Evolutionary conservation across 2,888 invertebrate species (phyloP).

Genomic region (Tetrapedia diversipes): DNA sequence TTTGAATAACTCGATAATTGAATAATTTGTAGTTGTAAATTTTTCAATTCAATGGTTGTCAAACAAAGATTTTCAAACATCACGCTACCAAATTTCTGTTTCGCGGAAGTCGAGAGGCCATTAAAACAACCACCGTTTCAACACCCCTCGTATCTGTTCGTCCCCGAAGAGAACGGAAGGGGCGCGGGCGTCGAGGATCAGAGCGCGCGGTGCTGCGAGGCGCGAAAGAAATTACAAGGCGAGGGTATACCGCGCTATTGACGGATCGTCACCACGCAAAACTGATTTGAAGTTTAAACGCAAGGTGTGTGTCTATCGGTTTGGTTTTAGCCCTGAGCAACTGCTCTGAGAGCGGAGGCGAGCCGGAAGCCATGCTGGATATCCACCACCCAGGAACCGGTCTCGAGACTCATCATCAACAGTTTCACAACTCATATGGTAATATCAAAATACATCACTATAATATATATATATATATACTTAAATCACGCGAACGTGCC

Average conservation of each 20-base stretch:
- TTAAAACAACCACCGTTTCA: background rate
- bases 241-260: constrained; percentile 55
- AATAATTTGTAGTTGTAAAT: no score
- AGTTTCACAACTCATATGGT: constrained; percentile 83
- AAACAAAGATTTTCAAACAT: background rate
- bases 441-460: constrained; percentile 81
- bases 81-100: background rate
- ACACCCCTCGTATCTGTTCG: no score
- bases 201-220: constrained; percentile 40
- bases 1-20: background rate
- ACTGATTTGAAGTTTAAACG: constrained; percentile 79
- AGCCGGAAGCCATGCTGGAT: constrained; percentile 82
- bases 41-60: no score
- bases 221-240: constrained; percentile 64
- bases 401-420: constrained; percentile 82
- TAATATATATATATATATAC: constrained; percentile 66
- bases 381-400: constrained; percentile 81
- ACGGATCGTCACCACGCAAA: constrained; percentile 52
- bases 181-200: constrained; percentile 11
- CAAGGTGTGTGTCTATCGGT: constrained; percentile 83
- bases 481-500: constrained; percentile 17
- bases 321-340: constrained; percentile 83
- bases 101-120: background rate
- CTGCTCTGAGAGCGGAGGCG: constrained; percentile 83
- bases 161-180: background rate